Base-by-base conservation (phyloP, 2,888 invertebrate genomes). In the Oxystoma pomonae region DNA sequence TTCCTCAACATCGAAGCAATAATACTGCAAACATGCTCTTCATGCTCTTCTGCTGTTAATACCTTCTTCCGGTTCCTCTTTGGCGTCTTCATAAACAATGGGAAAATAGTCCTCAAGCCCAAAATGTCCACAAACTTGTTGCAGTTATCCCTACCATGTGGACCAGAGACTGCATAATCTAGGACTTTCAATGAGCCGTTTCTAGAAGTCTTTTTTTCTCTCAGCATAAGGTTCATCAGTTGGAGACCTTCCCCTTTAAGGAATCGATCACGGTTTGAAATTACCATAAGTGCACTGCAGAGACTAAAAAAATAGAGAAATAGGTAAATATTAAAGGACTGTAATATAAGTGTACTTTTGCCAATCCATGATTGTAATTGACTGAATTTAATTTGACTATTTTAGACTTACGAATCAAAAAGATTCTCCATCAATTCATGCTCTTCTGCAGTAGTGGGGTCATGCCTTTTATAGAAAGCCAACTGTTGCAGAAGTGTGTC, bases 361-460 rank as follows among this genome's bases (percentile, higher is more conserved):
- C n/a, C n/a, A n/a, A n/a, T n/a, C n/a, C n/a, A n/a, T n/a, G n/a
- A n/a, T n/a, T n/a, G n/a, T n/a, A n/a, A n/a, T n/a, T n/a, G n/a
- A n/a, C n/a, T n/a, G n/a, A n/a, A n/a, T n/a, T n/a, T n/a, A n/a
- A n/a, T n/a, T n/a, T n/a, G n/a, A n/a, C n/a, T n/a, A n/a, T n/a
- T n/a, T n/a, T n/a, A 7, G 19, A 58, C 59, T 35, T 56, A 67
- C 67, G 92, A 89, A 80, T 98, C 94, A 78, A 99, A 99, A 70
- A 99, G 84, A 81, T 99, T 99, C 81, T 99, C 98, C 98, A 99
- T 98, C 74, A 95, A 91, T 81, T 99, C 99, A 73, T 94, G 91
- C 78, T 99, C 99, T 80, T 98, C 98, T 1, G 90, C 88, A 61
- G 90, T 89, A 60, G 85, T 84, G 0, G 98, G 98, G 82, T 98